Conservation (phyloP, 2,113 vertebrate species). For the Spea multiplicata region DNA sequence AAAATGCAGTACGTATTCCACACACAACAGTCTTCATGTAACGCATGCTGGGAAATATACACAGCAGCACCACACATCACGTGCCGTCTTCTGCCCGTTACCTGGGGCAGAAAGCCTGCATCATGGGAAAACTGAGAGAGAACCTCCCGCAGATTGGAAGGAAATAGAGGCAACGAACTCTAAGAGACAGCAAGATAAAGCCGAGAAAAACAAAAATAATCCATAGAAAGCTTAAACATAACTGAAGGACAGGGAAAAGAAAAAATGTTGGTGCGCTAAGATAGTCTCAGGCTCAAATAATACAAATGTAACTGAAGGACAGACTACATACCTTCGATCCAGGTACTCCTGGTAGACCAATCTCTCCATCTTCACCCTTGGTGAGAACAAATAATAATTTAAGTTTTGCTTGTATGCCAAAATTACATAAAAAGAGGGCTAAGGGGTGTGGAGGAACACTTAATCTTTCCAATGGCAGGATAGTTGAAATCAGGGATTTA, state of each 20-base stretch:
- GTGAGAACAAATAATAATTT: background rate
- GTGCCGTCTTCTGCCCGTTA: constrained; percentile 45
- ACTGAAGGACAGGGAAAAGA: background rate
- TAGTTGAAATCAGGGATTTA: too few species aligned
- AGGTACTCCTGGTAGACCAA: constrained; percentile 75
- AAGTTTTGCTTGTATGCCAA: too few species aligned
- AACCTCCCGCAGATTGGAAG: constrained; percentile 55
- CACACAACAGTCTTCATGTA: background rate
- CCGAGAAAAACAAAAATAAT: constrained; percentile 9
- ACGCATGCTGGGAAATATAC: constrained; percentile 20
- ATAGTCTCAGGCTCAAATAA: background rate
- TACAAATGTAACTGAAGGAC: background rate
- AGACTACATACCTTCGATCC: constrained; percentile 79
- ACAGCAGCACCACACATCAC: background rate
- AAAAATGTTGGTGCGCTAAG: background rate
- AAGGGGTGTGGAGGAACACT: too few species aligned
- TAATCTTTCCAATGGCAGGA: too few species aligned
- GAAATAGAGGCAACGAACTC: constrained; percentile 55
- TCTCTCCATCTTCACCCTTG: constrained; percentile 78
- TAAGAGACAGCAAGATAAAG: constrained; percentile 55
- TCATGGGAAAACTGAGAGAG: constrained; percentile 56
- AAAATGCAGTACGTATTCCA: background rate
- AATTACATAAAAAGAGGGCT: too few species aligned
- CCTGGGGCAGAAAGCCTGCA: constrained; percentile 54
- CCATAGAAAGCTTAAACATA: background rate